These are phyloP conservation scores for Leucophora obtusa DNA, from an alignment of 2,888 invertebrate genomes.

Conservation along the genomic window DNA sequence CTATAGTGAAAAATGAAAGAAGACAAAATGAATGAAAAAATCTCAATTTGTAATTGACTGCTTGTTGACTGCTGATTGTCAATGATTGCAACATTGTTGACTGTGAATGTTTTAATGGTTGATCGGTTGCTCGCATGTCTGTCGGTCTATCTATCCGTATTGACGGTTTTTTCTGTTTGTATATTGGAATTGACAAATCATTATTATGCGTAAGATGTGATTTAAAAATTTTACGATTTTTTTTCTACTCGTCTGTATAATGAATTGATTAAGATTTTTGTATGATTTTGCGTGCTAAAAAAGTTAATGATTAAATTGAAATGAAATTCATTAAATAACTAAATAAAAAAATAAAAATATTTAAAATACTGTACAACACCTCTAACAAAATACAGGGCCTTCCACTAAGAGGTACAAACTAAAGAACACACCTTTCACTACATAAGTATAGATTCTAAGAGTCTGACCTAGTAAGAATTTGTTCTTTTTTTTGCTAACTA, in stretches of 20 bases:
- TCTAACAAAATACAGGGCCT: background rate
- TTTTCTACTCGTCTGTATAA: background rate
- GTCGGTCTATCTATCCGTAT: background rate
- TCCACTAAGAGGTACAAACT: too few relatives aligned
- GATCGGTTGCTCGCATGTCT: slow-evolving; percentile 14
- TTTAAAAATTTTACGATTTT: slow-evolving; percentile 20
- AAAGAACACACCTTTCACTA: too few relatives aligned
- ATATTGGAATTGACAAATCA: slow-evolving; percentile 35
- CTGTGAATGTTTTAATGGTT: slow-evolving; percentile 21
- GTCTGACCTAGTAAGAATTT: too few relatives aligned
- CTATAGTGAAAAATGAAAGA: slow-evolving; percentile 2
- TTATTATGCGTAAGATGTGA: slow-evolving; percentile 54
- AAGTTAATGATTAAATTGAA: background rate
- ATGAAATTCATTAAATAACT: slow-evolving; percentile 6
- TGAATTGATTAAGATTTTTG: slow-evolving; percentile 15
- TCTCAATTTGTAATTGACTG: slow-evolving; percentile 39
- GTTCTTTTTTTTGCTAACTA: too few relatives aligned
- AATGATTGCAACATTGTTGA: slow-evolving; percentile 43
- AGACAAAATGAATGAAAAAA: slow-evolving; percentile 8
- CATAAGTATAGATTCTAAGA: too few relatives aligned
- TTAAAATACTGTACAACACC: slow-evolving; percentile 40
- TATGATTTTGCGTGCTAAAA: background rate
- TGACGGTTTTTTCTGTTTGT: background rate
- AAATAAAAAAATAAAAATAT: slow-evolving; percentile 11
- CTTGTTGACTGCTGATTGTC: slow-evolving; percentile 31